Evolutionary conservation across 2,888 invertebrate genomes (phyloP).

Genomic region (Halocaridina rubra): DNA sequence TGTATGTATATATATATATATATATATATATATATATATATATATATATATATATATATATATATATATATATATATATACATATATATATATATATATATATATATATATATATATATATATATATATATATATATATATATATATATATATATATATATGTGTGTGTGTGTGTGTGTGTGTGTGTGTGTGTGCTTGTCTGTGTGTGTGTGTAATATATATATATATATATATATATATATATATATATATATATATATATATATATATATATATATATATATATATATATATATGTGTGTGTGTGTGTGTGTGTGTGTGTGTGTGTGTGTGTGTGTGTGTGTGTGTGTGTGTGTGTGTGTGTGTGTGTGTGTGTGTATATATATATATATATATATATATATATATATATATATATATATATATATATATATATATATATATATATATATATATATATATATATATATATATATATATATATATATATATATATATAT

Average conservation of each 20-base stretch:
- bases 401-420: background rate
- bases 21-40: background rate
- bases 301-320: background rate
- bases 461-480: background rate
- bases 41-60: background rate
- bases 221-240: background rate
- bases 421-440: background rate
- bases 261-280: background rate
- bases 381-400: background rate
- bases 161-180: background rate
- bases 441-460: background rate
- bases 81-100: background rate
- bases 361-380: background rate
- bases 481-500: background rate
- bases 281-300: background rate
- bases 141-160: background rate
- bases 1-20: background rate
- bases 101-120: background rate
- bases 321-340: background rate
- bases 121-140: background rate
- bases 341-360: background rate
- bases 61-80: background rate
- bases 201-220: too few relatives aligned
- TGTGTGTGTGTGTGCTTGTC: too few relatives aligned
- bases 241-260: background rate